Percentiles rank a stretch among this genome's conserved stretches.
These are phyloP conservation scores for Chaetodon auriga DNA, from an alignment of 2,113 vertebrate genomes.

Conservation along the genomic window DNA sequence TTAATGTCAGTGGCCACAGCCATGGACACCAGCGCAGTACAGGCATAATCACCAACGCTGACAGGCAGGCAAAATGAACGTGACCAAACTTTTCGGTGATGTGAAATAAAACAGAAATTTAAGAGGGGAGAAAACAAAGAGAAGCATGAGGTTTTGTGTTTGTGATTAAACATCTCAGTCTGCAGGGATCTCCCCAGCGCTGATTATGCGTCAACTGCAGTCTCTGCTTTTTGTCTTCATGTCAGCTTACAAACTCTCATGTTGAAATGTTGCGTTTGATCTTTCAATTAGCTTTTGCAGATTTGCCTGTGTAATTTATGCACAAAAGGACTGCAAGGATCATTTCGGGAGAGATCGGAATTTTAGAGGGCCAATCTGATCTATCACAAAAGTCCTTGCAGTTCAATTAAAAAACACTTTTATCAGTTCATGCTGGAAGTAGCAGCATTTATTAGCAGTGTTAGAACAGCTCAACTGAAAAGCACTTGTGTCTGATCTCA, in stretches of 20 bases:
- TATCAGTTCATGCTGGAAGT: not conserved
- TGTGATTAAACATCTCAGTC: constrained; percentile 56
- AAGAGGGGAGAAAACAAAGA: constrained; percentile 9
- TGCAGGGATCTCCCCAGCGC: constrained; percentile 29
- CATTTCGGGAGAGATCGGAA: not conserved
- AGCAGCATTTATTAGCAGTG: not conserved
- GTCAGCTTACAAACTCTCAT: constrained; percentile 29
- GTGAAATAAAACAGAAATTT: constrained; percentile 41
- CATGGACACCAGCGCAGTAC: constrained; percentile 3
- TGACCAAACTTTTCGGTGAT: constrained; percentile 11
- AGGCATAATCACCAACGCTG: constrained; percentile 40
- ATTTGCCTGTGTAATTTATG: constrained; percentile 39
- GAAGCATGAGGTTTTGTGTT: constrained; percentile 31
- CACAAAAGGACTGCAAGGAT: constrained; percentile 6
- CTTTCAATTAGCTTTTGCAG: constrained; percentile 42
- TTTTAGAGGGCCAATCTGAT: constrained; percentile 32
- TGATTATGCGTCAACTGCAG: constrained; percentile 42
- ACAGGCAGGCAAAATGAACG: constrained; percentile 46
- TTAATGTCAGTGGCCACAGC: constrained; percentile 56
- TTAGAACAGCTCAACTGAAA: not conserved
- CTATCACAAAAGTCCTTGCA: not conserved
- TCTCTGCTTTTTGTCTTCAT: constrained; percentile 39
- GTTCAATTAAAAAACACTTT: constrained; percentile 7
- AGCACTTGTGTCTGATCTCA: not conserved
- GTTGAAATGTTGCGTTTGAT: constrained; percentile 37